phyloP scores from a whole-genome alignment of 2,797 vertebrate species.

The Dicrostonyx torquatus region DNA sequence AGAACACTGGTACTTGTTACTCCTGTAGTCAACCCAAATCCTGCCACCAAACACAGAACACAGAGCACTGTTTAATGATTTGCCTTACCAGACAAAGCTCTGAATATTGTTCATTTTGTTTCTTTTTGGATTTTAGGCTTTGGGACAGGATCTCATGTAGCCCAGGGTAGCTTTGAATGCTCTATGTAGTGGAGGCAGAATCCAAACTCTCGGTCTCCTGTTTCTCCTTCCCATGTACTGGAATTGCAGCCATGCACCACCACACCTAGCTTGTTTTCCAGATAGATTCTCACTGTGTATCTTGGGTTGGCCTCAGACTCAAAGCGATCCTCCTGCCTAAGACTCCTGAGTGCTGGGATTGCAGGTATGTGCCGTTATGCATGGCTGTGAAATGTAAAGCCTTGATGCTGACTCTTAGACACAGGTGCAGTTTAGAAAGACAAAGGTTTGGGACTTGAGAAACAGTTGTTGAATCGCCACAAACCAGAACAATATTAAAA shows the following conservation, averaged over 20 bases:
- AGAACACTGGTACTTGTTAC: neutral
- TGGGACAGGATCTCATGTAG: neutral
- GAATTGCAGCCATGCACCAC: no score
- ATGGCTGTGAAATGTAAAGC: neutral
- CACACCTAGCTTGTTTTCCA: neutral
- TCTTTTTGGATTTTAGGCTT: neutral
- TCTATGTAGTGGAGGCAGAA: neutral
- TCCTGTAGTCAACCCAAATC: neutral
- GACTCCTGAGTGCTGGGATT: neutral
- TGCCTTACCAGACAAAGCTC: neutral
- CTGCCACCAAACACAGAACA: neutral
- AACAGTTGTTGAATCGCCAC: neutral
- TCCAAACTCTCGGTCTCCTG: neutral
- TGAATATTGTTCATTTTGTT: neutral
- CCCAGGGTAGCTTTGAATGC: neutral
- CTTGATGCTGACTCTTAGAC: neutral
- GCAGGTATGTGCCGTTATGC: neutral
- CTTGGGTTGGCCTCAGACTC: neutral
- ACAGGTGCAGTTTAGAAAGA: slow-evolving; percentile 24
- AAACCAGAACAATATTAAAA: neutral
- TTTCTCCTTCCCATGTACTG: neutral
- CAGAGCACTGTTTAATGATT: neutral
- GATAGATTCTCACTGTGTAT: neutral
- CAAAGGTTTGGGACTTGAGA: neutral
- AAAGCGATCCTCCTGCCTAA: neutral